Evolutionary conservation across 2,888 invertebrate genomes (phyloP), one percentile per base, ranked within the genome.

Genomic region (Agapostemon virescens): DNA sequence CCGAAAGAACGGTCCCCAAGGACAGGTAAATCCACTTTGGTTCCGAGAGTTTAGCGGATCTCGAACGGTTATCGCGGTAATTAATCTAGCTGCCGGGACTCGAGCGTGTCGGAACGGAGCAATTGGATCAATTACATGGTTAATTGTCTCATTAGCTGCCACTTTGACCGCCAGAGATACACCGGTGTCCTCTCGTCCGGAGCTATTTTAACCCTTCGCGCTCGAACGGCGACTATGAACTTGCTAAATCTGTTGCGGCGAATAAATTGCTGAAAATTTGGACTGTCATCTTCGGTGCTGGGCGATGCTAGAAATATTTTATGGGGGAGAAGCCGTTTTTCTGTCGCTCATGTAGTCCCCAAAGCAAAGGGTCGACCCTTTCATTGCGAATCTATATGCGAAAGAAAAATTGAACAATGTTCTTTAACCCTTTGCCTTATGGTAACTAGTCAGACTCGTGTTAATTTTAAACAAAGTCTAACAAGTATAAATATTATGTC

Each of bases 61-160:
- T 36, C 36, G 61, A 61, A 26, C 23, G 52, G 13, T 55, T 26
- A 20, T 20, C 30, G 0, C n/a, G 5, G 52, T 17, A 55, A 77
- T 77, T 67, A 67, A 76, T 77, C 52, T 61, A 3, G 55, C 20
- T 26, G 17, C 15, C n/a, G 36, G 17, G 63, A 69, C 11, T 26
- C 17, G n/a, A 42, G 40, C 69, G 58, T 69, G 69, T 69, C 38
- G 49, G 11, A 70, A 49, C 23, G 74, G 42, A 70, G 67, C 68
- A 74, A 74, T 81, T 80, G 38, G 55, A 80, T 69, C 74, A 81
- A 80, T 81, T 80, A 74, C n/a, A 3, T 74, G 40, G 7, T 68
- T 74, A 71, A 77, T 64, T 55, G 45, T 42, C 15, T 33, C 55
- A 58, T 81, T 69, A 70, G 5, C 38, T 68, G 3, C 13, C 49